These are phyloP conservation scores for Drosophila pandora DNA, from an alignment of 1,140 invertebrate species.

Conservation along the genomic window DNA sequence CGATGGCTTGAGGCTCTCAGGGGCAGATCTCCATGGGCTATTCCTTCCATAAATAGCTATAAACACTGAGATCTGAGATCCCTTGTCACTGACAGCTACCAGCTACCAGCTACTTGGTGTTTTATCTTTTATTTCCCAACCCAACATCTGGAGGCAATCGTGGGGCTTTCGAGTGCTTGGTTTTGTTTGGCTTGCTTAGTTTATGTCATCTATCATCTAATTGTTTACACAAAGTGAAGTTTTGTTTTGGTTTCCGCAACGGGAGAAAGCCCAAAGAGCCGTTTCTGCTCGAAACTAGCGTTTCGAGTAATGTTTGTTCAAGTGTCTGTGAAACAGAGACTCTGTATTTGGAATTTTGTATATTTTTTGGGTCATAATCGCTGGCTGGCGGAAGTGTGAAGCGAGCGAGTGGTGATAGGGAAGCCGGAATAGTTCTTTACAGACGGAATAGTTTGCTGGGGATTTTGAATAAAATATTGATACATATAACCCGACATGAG, in stretches of 20 bases:
- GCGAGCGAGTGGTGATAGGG: slow-evolving; percentile 17
- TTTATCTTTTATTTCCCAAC: background rate
- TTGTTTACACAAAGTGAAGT: slow-evolving; percentile 66
- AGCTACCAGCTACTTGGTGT: slow-evolving; percentile 35
- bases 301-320: slow-evolving; percentile 53
- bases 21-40: background rate
- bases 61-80: background rate
- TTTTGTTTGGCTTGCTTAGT: slow-evolving; percentile 30
- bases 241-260: slow-evolving; percentile 40
- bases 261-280: slow-evolving; percentile 18
- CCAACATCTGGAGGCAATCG: slow-evolving; percentile 44
- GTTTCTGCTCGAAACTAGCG: slow-evolving; percentile 29
- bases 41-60: slow-evolving; percentile 31
- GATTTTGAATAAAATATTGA: background rate
- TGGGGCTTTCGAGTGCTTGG: slow-evolving; percentile 19
- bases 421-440: too few species aligned
- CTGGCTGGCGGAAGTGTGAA: slow-evolving; percentile 24
- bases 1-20: slow-evolving; percentile 1
- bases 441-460: too few species aligned
- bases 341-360: slow-evolving; percentile 24
- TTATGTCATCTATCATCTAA: slow-evolving; percentile 65
- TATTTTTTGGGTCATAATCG: slow-evolving; percentile 35
- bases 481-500: background rate
- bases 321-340: slow-evolving; percentile 27
- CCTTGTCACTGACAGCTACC: slow-evolving; percentile 26